These are phyloP conservation scores for Manduca sexta DNA, from an alignment of 1,140 invertebrate species.

Conservation along the genomic window DNA sequence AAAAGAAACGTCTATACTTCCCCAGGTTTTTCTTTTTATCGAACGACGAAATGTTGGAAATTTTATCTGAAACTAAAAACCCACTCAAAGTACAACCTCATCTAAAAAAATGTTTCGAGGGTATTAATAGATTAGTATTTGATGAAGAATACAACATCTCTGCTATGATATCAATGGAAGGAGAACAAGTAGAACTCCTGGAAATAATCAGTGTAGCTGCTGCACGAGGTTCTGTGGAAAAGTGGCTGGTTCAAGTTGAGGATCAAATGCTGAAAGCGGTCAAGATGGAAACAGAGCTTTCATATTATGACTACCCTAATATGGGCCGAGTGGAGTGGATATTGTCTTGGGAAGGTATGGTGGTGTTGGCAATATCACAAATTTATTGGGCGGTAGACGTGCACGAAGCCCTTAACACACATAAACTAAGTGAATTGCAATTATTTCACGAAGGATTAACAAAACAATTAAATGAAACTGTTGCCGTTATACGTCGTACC, in stretches of 20 bases:
- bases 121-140: conserved; percentile 82
- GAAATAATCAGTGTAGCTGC: conserved; percentile 83
- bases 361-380: conserved; percentile 89
- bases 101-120: conserved; percentile 94
- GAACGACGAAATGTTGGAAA: conserved; percentile 96
- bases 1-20: conserved; percentile 93
- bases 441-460: conserved; percentile 73
- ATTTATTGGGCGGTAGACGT: conserved; percentile 92
- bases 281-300: conserved; percentile 81
- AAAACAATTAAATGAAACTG: conserved; percentile 78
- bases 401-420: conserved; percentile 78
- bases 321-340: conserved; percentile 84
- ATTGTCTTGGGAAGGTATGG: conserved; percentile 90
- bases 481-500: conserved; percentile 75
- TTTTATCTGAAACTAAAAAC: conserved; percentile 94
- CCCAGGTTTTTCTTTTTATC: conserved; percentile 96
- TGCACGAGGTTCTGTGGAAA: conserved; percentile 92
- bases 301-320: conserved; percentile 81
- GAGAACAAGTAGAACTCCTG: conserved; percentile 83
- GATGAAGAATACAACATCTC: conserved; percentile 85
- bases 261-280: conserved; percentile 86
- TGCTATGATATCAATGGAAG: conserved; percentile 90
- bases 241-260: conserved; percentile 92
- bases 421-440: conserved; percentile 71
- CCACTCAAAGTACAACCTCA: conserved; percentile 91